Base-by-base conservation (phyloP, 2,797 vertebrate species). In the Sebastes dallii region DNA sequence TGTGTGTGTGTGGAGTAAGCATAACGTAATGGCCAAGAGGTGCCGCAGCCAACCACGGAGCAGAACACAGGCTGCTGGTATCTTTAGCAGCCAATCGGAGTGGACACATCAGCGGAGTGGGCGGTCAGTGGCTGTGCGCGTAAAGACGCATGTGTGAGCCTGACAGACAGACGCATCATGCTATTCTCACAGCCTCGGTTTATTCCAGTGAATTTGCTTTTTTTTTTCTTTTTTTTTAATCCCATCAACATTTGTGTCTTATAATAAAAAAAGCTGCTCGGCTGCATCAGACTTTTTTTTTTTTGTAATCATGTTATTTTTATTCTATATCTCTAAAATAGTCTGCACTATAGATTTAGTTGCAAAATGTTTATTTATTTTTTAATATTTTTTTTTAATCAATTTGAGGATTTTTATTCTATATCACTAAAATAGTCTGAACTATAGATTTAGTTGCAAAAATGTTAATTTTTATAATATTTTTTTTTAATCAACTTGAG, bases 1-100 rank as follows among this genome's bases (percentile, higher is more conserved):
- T 90, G 84, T 74, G 88, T 91, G 91, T 90, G 84, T 90, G 91
- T 86, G 89, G 91, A 93, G 91, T 85, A 83, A 85, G 93, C 93
- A 95, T 95, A 93, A 96, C 95, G 94, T 96, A 93, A 96, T 94
- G 89, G 89, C 75, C 73, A 81, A 66, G 73, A 75, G 42, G 59
- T 75, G 79, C 66, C 71, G 77, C 79, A 79, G 88, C 95, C 96
- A 96, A 96, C 89, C 92, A 88, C 27, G 36, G 78, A 14, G 66
- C 58, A 39, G 81, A 75, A 64, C 56, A 56, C 75, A n/a, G 82
- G 29, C 64, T 39, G 80, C 89, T 81, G 92, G 89, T 94, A 92
- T 92, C 89, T 91, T 88, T 90, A 93, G 84, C 94, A 87, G 88
- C 95, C 95, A 96, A 96, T 95, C 89, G 5, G 80, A 67, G 3